Base-by-base conservation (phyloP, 2,797 vertebrate species). In the Rhinella marina region DNA sequence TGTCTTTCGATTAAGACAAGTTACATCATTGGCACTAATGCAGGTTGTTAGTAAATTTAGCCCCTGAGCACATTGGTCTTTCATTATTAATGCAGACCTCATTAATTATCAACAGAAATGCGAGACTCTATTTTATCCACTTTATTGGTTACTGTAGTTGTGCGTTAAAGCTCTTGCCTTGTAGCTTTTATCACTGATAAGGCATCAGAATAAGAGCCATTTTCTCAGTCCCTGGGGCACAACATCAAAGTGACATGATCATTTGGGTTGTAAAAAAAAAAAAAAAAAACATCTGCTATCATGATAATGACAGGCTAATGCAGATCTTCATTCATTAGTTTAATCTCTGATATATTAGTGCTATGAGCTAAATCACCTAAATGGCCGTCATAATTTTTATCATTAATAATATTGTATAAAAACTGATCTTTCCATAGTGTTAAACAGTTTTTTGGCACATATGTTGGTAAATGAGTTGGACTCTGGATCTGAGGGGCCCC, bases 91-190 rank as follows among this genome's bases (percentile, higher is more conserved):
- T 90, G 83, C 57, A 48, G 1, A 54, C 77, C 9, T 89, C 87
- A 90, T 94, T 90, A 91, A 92, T 94, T 94, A 93, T 85, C 91
- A 87, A 93, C 91, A 88, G 91, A 4, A 57, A 0, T 0, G 90
- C 87, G 91, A 90, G 82, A 90, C 90, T 88, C 81, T 73, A 4
- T 85, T 89, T 91, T 90, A 0, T 94, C 90, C 84, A 91, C 83
- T 89, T 92, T 91, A 0, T 94, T 91, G 84, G 91, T 90, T 87
- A 81, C n/a, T 80, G 66, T 81, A 72, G 81, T 80, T 56, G 54
- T 16, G 66, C 87, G 88, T 86, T 25, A 90, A 6, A 12, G 59
- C 82, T 87, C 64, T 88, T 59, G 32, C 64, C 86, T 78, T 72
- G 25, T 21, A 0, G 0, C 64, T 61, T 88, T 56, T 0, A 0